Evolutionary conservation across 1,140 invertebrate genomes (phyloP), one percentile per base, ranked within the genome.

Genomic region (Trachelipus rathkii): DNA sequence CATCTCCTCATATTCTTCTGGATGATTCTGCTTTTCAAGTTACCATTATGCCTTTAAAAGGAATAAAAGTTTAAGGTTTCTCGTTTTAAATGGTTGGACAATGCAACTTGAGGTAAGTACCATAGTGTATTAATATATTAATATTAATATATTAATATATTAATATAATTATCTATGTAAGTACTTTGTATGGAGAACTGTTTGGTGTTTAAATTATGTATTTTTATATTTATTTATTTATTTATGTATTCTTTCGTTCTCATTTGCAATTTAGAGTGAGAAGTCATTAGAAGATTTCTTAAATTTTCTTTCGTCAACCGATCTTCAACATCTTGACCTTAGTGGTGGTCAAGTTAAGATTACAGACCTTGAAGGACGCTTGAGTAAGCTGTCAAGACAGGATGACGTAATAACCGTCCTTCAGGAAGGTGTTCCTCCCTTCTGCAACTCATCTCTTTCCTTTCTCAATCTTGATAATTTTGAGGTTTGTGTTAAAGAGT

Each of bases 11-110:
- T 75, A 81, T 89, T 9, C 84, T 86, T n/a, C 82, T 88, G 71
- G 87, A 87, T 11, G 88, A 88, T 82, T 86, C 87, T 68, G 84
- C 87, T n/a, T 86, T 88, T 7, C 86, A 87, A 74, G 84, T 89
- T 21, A 84, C 87, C 0, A 86, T 87, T 67, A 87, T 77, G 85
- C 87, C 15, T 83, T 89, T 7, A 84, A 85, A 9, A 86, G 86
- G 72, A 88, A 88, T 80, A 83, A 82, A 1, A 87, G 85, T 9
- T 84, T 89, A 0, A 82, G 87, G 19, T 83, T 88, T 6, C 84
- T 89, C 19, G 87, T 86, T 74, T 82, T 89, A 44, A 87, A 88
- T 76, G 87, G 88, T 50, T 89, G 88, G 88, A 88, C 86, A 21
- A 87, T 88, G 73, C 84, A 87, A 75, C 85, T 89, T 78, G 87